Base-by-base conservation (phyloP, 2,113 vertebrate species). In the Hylia prasina region DNA sequence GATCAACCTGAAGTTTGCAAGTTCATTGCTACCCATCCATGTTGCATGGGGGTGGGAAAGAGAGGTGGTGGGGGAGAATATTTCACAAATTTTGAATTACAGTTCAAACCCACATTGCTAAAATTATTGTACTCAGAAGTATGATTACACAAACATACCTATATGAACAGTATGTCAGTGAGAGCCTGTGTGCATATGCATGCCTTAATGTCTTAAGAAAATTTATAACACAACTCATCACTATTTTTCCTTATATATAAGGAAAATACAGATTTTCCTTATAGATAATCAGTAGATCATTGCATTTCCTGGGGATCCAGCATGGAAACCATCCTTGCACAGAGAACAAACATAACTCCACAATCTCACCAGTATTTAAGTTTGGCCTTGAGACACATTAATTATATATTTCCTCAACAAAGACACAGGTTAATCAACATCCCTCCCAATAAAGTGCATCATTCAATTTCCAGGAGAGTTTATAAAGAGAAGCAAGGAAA, bases 321-420 rank as follows among this genome's bases (percentile, higher is more conserved):
- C 1, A 15, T 6, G 16, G 37, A 82, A 92, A 53, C 4, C 25
- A 28, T 54, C 58, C 58, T 72, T 58, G 42, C 60, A 61, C 20
- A 81, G 39, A 70, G 19, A 23, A 77, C 30, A 37, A 68, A 2
- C 0, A 0, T n/a, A 65, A 78, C 10, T n/a, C 45, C 11, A 23
- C 28, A 17, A 66, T n/a, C 45, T 61, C 39, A 77, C 17, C 28
- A 72, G 13, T 24, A 57, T 27, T 77, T 78, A 2, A 81, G 81
- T 87, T 80, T 48, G n/a, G 25, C 37, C 15, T 48, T 70, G 31
- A 91, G 75, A 76, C 19, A 73, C 12, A 75, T 23, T 35, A 75
- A 70, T 40, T 73, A 20, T 17, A 0, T 39, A n/a, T 57, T 85
- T 75, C 61, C 63, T 78, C 33, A 65, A 39, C 20, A 80, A 53